Base-by-base conservation (phyloP, 2,888 invertebrate species). In the Tenthredo scrophulariae region DNA sequence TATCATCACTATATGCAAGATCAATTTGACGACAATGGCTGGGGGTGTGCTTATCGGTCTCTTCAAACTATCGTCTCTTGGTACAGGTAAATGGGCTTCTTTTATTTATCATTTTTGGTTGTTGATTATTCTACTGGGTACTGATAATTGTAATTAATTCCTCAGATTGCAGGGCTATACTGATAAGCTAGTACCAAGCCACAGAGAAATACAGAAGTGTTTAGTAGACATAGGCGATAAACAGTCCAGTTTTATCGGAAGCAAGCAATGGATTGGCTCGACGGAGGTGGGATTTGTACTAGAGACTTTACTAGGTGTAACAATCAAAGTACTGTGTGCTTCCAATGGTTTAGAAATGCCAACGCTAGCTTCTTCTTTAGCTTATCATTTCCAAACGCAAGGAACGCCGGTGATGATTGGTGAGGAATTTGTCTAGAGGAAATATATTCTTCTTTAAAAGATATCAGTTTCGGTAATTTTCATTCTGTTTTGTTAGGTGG, bases 371-470 rank as follows among this genome's bases (percentile, higher is more conserved):
- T 95, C 97, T 40, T 97, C 98, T 91, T 94, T 99, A 87, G 95
- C 97, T 2, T 95, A 96, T 92, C 99, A 99, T 94, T 99, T 99
- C 92, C 95, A 97, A 89, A 97, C 96, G 72, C 97, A 98, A 90
- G 99, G 99, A 82, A 97, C 98, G 43, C 99, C 99, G 33, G 96
- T 99, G 85, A 99, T 99, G 99, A 99, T 99, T 89, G 99, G 99
- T 96, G 93, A 74, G 26, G 5, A 70, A 2, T n/a, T 62, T 83
- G 37, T n/a, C 9, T 83, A 40, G 22, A 58, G 46, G 65, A 1
- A 46, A 43, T 1, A 0, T 83, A 18, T 9, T 18, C 22, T 33
- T 18, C 33, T 50, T 33, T 2, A 7, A 9, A 29, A 22, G 15
- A 50, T 37, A 13, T 22, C 18, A 29, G 29, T 29, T 54, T 54